Evolutionary conservation across 2,797 vertebrate species (phyloP), one percentile per base, ranked within the genome.

Genomic region (Arremon brunneinucha): DNA sequence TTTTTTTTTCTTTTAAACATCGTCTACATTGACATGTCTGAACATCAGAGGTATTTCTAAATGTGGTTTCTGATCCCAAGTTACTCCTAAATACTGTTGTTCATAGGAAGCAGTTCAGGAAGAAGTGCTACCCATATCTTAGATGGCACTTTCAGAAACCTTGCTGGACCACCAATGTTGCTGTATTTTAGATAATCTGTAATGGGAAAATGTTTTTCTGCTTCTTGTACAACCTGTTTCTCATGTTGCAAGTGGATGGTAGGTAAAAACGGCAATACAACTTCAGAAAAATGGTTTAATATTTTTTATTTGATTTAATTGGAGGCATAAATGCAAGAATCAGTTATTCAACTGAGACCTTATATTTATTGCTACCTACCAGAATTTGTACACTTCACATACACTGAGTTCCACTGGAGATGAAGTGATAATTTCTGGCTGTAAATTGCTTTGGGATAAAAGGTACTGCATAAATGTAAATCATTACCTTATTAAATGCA

Each of bases 361-460:
- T 87, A 21, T 83, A 77, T 89, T 95, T 89, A 71, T 89, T 94
- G 81, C 88, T 95, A 90, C 68, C 81, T 95, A 85, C 81, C 68
- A 85, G 78, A 95, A 92, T 90, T 86, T 68, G 75, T 82, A 83
- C 52, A 83, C 78, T 91, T 94, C 67, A 68, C 60, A 89, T 87
- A 83, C 83, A 77, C 86, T 69, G 87, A 68, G 28, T 94, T 95
- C 83, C 49, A 55, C 71, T 83, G 68, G 71, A 93, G 89, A 92
- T 94, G 92, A 95, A 94, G 86, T 96, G 95, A 94, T 96, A 95
- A 96, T 95, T 83, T 96, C 83, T 83, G 72, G 79, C 81, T 87
- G 56, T 92, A 95, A 96, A 97, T 96, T 95, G 90, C 95, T 89
- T 89, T 96, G 95, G 86, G 81, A 95, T 95, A 77, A 95, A 95